These are phyloP conservation scores for Saccopteryx leptura DNA, from an alignment of 2,113 vertebrate genomes.

Conservation along the genomic window DNA sequence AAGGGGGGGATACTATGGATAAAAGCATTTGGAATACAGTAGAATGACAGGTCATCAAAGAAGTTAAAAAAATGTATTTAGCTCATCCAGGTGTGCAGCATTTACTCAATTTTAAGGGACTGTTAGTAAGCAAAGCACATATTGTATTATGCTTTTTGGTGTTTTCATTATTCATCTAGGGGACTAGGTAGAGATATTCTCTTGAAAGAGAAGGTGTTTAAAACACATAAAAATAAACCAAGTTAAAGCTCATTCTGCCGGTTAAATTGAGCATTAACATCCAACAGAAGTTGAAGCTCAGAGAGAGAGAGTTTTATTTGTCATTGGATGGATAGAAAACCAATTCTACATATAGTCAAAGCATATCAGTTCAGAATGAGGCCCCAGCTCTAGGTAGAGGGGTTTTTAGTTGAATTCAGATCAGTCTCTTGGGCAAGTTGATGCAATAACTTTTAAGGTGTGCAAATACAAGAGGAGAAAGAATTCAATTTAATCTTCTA, in stretches of 20 bases:
- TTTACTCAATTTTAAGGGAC: slow-evolving; percentile 77
- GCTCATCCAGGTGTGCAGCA: slow-evolving; percentile 67
- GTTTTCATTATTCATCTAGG: slow-evolving; percentile 81
- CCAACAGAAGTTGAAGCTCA: not conserved
- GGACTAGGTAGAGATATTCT: slow-evolving; percentile 74
- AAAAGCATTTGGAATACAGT: slow-evolving; percentile 77
- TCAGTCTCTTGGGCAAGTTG: not conserved
- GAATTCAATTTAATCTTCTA: not conserved
- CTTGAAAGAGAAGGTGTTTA: slow-evolving; percentile 72
- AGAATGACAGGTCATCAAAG: slow-evolving; percentile 80
- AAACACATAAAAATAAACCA: slow-evolving; percentile 70
- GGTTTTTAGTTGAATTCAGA: slow-evolving; percentile 5
- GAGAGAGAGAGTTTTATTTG: not conserved
- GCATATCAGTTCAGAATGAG: not conserved
- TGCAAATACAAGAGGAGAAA: not conserved
- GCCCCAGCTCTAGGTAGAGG: not conserved
- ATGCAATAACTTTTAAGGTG: not conserved
- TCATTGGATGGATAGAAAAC: slow-evolving; percentile 8
- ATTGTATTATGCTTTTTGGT: slow-evolving; percentile 66
- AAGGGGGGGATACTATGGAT: slow-evolving; percentile 28
- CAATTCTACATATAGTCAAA: not conserved
- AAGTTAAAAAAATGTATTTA: slow-evolving; percentile 85
- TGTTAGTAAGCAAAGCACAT: slow-evolving; percentile 74
- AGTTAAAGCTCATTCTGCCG: slow-evolving; percentile 36
- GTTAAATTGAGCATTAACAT: slow-evolving; percentile 34